Conservation (phyloP, 2,797 vertebrate species). For the Chelmon rostratus region DNA sequence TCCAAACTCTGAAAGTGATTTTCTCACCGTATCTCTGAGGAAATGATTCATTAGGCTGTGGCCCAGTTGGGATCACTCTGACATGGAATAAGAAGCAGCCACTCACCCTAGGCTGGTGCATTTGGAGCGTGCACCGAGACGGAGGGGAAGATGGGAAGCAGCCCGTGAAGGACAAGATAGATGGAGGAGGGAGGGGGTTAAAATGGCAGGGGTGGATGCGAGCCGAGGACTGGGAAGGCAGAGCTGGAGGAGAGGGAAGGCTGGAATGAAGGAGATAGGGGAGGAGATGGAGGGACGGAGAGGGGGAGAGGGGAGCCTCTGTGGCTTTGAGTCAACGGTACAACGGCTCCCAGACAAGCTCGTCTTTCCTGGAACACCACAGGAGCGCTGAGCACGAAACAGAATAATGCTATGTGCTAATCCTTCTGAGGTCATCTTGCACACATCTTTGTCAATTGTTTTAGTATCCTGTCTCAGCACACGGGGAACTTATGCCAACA, state of each 20-base stretch:
- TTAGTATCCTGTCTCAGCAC: conserved; percentile 37
- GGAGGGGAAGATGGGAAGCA: conserved; percentile 70
- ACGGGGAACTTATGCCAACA: conserved; percentile 17
- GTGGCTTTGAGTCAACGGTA: conserved; percentile 69
- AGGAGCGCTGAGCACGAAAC: conserved; percentile 53
- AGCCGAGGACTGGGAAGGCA: conserved; percentile 15
- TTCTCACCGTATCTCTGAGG: conserved; percentile 80
- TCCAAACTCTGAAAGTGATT: conserved; percentile 78
- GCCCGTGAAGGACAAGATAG: conserved; percentile 40
- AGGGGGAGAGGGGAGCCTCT: conserved; percentile 42
- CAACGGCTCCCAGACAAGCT: conserved; percentile 70
- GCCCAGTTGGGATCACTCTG: conserved; percentile 73
- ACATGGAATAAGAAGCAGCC: conserved; percentile 81
- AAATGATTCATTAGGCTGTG: conserved; percentile 80
- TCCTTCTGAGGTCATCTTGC: conserved; percentile 68
- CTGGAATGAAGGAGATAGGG: conserved; percentile 49
- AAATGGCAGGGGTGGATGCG: conserved; percentile 44
- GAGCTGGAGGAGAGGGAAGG: conserved; percentile 36
- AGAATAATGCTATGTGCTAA: conserved; percentile 57
- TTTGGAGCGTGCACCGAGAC: conserved; percentile 62
- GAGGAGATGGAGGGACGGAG: conserved; percentile 9
- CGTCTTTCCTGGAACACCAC: conserved; percentile 75
- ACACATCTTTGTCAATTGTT: conserved; percentile 54
- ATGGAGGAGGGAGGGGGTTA: not conserved
- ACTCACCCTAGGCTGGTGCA: conserved; percentile 70